Evolutionary conservation across 2,113 vertebrate species (phyloP), one percentile per base, ranked within the genome.

Genomic region (Cebidichthys violaceus): DNA sequence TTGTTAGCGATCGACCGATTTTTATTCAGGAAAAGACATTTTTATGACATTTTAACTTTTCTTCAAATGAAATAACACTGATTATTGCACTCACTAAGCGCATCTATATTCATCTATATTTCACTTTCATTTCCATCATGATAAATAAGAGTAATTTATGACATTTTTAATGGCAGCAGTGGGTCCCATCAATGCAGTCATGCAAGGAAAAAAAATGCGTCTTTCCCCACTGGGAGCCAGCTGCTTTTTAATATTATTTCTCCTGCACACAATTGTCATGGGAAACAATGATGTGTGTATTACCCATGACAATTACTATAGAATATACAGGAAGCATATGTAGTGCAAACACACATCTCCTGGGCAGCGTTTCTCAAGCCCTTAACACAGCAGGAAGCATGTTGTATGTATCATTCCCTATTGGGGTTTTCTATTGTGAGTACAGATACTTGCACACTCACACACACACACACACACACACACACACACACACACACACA

Each of bases 161-260:
- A 61, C 14, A 65, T 75, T 81, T 78, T 27, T 70, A 10, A 70
- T 17, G 0, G 50, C 41, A 80, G 70, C 35, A 29, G n/a, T 39
- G 9, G 13, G 5, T 43, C 33, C 39, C 11, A 72, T 64, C 64
- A 41, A 22, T 18, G 64, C 70, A 82, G 17, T 54, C 60, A 43
- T 57, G 62, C 83, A 76, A 61, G 72, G 62, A 66, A 67, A 72
- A 69, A 22, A 0, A 80, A 14, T 17, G 9, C 5, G 4, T 39
- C 61, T 81, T 85, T 59, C 68, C 61, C 68, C 79, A 65, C 52
- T 24, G 76, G 62, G 20, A 50, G 81, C 71, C 52, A 39, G 60
- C 24, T 69, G n/a, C 70, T 64, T 71, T 39, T 64, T 2, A n/a
- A 33, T 24, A 52, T 70, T 65, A 59, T 82, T 75, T 80, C 47